Percentiles rank a stretch among this genome's conserved stretches.
Conservation (phyloP, 2,113 vertebrate genomes). For the Ceyx margarethae region DNA sequence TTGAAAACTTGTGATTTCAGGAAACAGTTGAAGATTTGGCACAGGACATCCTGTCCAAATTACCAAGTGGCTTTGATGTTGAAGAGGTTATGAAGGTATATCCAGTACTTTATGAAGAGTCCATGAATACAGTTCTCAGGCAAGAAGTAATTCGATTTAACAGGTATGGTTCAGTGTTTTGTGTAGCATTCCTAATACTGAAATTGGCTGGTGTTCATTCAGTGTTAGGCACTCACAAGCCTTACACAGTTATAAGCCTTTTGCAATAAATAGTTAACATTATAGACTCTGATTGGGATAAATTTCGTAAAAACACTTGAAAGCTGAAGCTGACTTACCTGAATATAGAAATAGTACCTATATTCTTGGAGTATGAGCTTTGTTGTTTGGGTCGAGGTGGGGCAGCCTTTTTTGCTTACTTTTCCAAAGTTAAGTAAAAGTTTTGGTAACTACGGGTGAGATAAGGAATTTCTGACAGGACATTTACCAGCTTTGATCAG, state of each 20-base stretch:
- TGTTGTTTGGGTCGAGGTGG: not conserved
- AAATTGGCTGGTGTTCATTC: not conserved
- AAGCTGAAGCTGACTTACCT: not conserved
- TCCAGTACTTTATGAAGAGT: conserved; percentile 89
- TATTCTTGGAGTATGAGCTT: not conserved
- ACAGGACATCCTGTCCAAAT: conserved; percentile 85
- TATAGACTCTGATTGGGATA: not conserved
- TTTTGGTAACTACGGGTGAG: not conserved
- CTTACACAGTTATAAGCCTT: not conserved
- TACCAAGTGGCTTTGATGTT: conserved; percentile 83
- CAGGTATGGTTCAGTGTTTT: conserved; percentile 72
- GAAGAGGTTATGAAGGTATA: conserved; percentile 80
- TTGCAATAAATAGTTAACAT: not conserved
- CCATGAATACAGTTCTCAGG: conserved; percentile 93
- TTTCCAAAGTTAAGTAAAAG: not conserved
- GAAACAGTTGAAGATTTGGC: conserved; percentile 88
- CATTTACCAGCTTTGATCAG: not conserved
- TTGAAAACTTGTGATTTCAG: conserved; percentile 67
- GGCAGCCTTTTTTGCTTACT: not conserved
- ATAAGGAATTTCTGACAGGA: not conserved
- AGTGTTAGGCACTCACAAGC: not conserved
- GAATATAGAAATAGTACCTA: not conserved
- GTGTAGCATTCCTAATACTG: not conserved
- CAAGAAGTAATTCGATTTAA: conserved; percentile 93
- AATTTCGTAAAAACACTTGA: not conserved